phyloP scores from a whole-genome alignment of 2,113 vertebrate species.

The Oncorhynchus clarkii region DNA sequence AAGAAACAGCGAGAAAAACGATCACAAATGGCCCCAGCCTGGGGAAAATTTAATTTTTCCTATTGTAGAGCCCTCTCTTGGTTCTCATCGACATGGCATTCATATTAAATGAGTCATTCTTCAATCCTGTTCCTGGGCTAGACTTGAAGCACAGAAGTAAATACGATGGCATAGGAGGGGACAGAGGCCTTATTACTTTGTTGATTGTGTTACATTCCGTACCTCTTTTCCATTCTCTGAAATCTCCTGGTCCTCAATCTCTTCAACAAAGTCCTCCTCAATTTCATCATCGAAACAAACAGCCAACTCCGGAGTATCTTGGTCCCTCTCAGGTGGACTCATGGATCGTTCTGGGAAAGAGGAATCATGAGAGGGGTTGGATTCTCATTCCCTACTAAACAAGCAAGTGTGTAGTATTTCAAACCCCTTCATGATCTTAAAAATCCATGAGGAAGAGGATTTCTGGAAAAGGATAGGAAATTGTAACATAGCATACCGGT shows the following conservation, averaged over 20 bases:
- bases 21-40: neutral
- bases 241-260: conserved; percentile 39
- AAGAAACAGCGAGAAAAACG: conserved; percentile 6
- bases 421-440: too few species aligned
- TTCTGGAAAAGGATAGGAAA: too few species aligned
- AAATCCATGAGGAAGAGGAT: too few species aligned
- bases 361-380: neutral
- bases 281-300: conserved; percentile 50
- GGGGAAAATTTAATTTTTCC: neutral
- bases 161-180: too few species aligned
- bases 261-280: conserved; percentile 18
- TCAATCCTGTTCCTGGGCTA: too few species aligned
- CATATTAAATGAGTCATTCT: too few species aligned
- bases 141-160: too few species aligned
- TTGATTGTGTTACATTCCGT: neutral
- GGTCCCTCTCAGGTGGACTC: conserved; percentile 59
- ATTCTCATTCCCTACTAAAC: neutral
- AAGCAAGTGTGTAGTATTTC: too few species aligned
- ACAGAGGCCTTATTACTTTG: too few species aligned
- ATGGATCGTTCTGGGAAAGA: conserved; percentile 50
- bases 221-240: conserved; percentile 72
- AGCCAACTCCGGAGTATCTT: conserved; percentile 56
- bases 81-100: too few species aligned
- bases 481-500: neutral
- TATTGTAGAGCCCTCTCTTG: too few species aligned